A percentile compares a stretch with the other conserved stretches of the same genome.
Evolutionary conservation across 2,113 vertebrate genomes (phyloP).

Genomic region (Sinocyclocheilus anshuiensis): DNA sequence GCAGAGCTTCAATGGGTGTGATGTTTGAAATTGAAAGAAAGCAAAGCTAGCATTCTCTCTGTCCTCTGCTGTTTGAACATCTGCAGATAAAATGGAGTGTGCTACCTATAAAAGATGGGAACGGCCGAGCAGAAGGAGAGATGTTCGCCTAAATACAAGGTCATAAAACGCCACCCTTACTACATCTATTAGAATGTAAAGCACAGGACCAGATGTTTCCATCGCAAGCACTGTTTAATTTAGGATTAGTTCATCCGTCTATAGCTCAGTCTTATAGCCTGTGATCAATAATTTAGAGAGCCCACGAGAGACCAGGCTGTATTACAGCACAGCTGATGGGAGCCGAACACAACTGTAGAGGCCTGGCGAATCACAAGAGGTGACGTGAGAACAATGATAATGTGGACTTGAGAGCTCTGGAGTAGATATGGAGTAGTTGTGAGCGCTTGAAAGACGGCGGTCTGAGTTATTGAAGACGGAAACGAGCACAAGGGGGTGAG

Average conservation of each 20-base stretch:
- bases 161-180: background rate
- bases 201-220: slow-evolving; percentile 20
- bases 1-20: background rate
- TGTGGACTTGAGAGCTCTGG: background rate
- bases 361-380: slow-evolving; percentile 15
- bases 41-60: background rate
- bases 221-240: background rate
- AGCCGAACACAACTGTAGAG: slow-evolving; percentile 18
- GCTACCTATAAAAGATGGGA: slow-evolving; percentile 20
- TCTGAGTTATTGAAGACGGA: background rate
- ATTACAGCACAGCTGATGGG: slow-evolving; percentile 53
- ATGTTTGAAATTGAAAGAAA: background rate
- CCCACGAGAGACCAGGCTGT: slow-evolving; percentile 54
- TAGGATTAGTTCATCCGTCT: slow-evolving; percentile 18
- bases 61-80: slow-evolving; percentile 19
- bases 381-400: slow-evolving; percentile 35
- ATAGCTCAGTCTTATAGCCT: slow-evolving; percentile 17
- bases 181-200: background rate
- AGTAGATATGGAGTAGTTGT: slow-evolving; percentile 15
- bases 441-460: background rate
- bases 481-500: background rate
- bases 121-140: slow-evolving; percentile 18
- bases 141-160: slow-evolving; percentile 26
- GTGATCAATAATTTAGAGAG: slow-evolving; percentile 63
- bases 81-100: slow-evolving; percentile 20